These are phyloP conservation scores for Antheraea pernyi DNA, from an alignment of 1,140 invertebrate genomes.

Conservation along the genomic window DNA sequence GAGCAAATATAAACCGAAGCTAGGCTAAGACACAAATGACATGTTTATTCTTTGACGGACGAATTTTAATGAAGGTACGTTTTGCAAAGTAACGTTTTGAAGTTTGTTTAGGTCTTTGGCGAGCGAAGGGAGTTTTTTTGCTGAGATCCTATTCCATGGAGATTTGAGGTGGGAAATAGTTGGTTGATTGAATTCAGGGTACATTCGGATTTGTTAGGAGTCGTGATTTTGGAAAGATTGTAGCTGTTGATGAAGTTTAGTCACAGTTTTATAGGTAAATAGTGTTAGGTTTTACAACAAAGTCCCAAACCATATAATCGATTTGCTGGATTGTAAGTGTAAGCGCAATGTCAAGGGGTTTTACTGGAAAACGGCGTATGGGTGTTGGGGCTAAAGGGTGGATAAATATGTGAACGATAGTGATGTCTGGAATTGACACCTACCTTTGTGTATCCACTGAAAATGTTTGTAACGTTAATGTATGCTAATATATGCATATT, in stretches of 20 bases:
- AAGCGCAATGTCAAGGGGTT: too few relatives aligned
- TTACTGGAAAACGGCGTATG: too few relatives aligned
- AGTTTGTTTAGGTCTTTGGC: slow-evolving; percentile 30
- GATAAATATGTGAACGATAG: too few relatives aligned
- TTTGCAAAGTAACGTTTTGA: slow-evolving; percentile 27
- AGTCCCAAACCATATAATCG: too few relatives aligned
- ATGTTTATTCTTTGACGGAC: slow-evolving; percentile 13
- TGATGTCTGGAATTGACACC: too few relatives aligned
- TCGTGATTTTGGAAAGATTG: background rate
- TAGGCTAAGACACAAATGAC: slow-evolving; percentile 13
- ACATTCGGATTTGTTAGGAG: background rate
- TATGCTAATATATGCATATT: too few relatives aligned
- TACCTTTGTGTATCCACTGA: too few relatives aligned
- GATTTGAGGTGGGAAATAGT: slow-evolving; percentile 22
- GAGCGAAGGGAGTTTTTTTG: slow-evolving; percentile 20
- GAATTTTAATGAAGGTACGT: slow-evolving; percentile 31
- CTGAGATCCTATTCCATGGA: slow-evolving; percentile 17
- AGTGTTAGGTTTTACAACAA: too few relatives aligned
- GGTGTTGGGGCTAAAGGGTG: too few relatives aligned
- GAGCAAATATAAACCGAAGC: slow-evolving; percentile 14
- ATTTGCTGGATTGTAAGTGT: too few relatives aligned
- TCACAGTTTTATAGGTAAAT: background rate
- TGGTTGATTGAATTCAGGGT: slow-evolving; percentile 21
- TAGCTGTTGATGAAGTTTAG: background rate
- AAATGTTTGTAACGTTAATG: too few relatives aligned